Evolutionary conservation across 2,113 vertebrate genomes (phyloP).

Genomic region (Guaruba guarouba): DNA sequence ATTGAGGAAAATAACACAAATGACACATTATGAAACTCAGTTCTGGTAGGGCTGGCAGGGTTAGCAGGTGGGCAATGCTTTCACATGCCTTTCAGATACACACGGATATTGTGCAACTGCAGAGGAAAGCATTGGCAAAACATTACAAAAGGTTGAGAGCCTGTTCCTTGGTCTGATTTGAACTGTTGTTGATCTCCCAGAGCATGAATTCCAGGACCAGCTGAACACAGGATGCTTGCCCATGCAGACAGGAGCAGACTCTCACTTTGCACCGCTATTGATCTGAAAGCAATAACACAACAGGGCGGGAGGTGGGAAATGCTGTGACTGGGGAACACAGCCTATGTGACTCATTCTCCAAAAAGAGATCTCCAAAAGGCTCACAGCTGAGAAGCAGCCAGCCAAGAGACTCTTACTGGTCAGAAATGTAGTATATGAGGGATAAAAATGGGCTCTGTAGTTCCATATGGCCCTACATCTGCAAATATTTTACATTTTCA

Average conservation of each 20-base stretch:
- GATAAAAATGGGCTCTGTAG: not conserved
- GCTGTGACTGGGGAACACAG: not conserved
- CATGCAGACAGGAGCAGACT: not conserved
- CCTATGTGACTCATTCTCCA: not conserved
- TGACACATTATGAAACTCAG: not conserved
- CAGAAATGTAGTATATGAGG: not conserved
- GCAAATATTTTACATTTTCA: conserved; percentile 51
- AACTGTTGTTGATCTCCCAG: not conserved
- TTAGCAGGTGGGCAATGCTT: not conserved
- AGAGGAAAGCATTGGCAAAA: not conserved
- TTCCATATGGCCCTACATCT: conserved; percentile 26
- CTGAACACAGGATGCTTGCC: not conserved
- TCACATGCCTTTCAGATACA: not conserved
- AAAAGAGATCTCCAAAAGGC: not conserved
- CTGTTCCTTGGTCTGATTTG: not conserved
- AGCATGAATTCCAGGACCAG: not conserved
- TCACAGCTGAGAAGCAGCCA: conserved; percentile 40
- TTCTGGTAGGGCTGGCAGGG: not conserved
- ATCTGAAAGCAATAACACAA: not conserved
- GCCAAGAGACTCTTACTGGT: conserved; percentile 8
- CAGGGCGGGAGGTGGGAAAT: not conserved
- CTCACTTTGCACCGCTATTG: not conserved
- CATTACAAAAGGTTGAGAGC: not conserved
- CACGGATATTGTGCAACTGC: not conserved
- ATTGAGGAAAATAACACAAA: not conserved